These are phyloP conservation scores for Morelia viridis DNA, from an alignment of 2,797 vertebrate species.

Conservation along the genomic window DNA sequence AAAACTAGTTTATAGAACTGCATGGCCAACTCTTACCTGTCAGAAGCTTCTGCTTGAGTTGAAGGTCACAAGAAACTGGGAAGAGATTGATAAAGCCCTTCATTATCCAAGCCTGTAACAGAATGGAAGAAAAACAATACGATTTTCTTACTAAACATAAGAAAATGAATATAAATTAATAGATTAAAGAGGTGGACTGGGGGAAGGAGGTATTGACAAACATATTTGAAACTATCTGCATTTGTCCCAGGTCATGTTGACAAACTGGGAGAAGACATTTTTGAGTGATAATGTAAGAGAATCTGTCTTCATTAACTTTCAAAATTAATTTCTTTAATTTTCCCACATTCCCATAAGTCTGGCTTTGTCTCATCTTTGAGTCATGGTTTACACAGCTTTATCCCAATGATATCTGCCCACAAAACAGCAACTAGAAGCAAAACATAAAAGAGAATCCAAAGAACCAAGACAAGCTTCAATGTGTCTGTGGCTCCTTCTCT, in stretches of 20 bases:
- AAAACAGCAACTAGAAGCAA: not conserved
- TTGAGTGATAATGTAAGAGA: too few relatives aligned
- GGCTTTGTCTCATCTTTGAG: too few relatives aligned
- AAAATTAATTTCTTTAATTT: not conserved
- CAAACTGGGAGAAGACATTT: too few relatives aligned
- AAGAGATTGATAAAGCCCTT: slow-evolving; percentile 67
- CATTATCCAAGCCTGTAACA: slow-evolving; percentile 60
- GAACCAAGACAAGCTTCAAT: not conserved
- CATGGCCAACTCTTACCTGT: slow-evolving; percentile 64
- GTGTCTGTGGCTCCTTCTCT: not conserved
- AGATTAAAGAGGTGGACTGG: not conserved
- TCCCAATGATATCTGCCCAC: not conserved
- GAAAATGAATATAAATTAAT: not conserved
- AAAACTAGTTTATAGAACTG: fast-evolving
- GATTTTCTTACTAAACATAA: not conserved
- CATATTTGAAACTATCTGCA: not conserved
- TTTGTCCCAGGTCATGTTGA: not conserved
- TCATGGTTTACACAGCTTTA: not conserved
- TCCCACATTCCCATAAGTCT: not conserved
- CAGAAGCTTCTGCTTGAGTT: slow-evolving; percentile 77
- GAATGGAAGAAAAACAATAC: not conserved
- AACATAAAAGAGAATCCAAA: not conserved
- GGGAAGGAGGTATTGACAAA: not conserved
- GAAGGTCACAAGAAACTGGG: slow-evolving; percentile 61
- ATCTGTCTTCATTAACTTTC: not conserved